Percentiles rank a stretch among this genome's conserved stretches.
Evolutionary conservation across 2,888 invertebrate genomes (phyloP).

Genomic region (Coelinius sp.): DNA sequence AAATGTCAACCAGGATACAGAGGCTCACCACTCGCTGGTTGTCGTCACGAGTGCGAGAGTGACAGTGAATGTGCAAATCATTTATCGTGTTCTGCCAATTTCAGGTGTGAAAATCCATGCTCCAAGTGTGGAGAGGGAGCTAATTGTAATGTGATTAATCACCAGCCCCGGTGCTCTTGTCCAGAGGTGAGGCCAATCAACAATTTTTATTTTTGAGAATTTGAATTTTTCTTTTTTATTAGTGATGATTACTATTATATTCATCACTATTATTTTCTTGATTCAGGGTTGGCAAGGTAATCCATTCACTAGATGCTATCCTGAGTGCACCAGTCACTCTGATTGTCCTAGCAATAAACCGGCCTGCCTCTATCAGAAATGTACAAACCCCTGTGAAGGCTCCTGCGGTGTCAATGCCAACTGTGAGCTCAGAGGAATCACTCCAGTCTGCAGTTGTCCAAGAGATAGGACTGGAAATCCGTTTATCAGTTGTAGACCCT

Average conservation of each 20-base stretch:
- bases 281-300: slow-evolving; percentile 83
- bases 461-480: slow-evolving; percentile 91
- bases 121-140: slow-evolving; percentile 85
- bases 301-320: slow-evolving; percentile 81
- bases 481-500: slow-evolving; percentile 85
- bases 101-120: slow-evolving; percentile 84
- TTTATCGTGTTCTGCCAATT: slow-evolving; percentile 80
- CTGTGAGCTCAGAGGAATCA: slow-evolving; percentile 83
- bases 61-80: slow-evolving; percentile 81
- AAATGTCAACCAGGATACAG: slow-evolving; percentile 83
- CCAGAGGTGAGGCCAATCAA: slow-evolving; percentile 76
- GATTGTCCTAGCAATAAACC: slow-evolving; percentile 86
- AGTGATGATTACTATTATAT: too few species aligned
- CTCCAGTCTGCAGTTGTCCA: slow-evolving; percentile 89
- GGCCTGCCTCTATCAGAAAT: slow-evolving; percentile 86
- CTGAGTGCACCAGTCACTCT: slow-evolving; percentile 84
- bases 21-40: slow-evolving; percentile 84
- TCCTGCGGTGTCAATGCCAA: slow-evolving; percentile 86
- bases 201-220: not conserved
- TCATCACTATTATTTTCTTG: slow-evolving; percentile 23
- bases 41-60: slow-evolving; percentile 86
- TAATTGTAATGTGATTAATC: slow-evolving; percentile 82
- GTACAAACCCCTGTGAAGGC: slow-evolving; percentile 86
- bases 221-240: not conserved
- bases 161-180: slow-evolving; percentile 84